A percentile compares a stretch with the other conserved stretches of the same genome.
These are phyloP conservation scores for Pachymerium ferrugineum DNA, from an alignment of 2,888 invertebrate genomes.

Conservation along the genomic window DNA sequence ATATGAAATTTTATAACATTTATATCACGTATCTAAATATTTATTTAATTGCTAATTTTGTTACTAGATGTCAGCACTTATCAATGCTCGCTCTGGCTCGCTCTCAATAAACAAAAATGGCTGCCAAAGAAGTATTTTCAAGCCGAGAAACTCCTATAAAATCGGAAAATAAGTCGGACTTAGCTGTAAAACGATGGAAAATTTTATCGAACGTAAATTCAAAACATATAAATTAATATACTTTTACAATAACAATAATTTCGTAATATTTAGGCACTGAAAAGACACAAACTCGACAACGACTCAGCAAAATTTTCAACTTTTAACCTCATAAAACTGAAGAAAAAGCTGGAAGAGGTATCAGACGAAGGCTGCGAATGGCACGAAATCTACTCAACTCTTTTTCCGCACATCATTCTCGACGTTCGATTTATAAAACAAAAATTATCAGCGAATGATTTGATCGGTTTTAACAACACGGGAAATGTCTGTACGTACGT, in stretches of 20 bases:
- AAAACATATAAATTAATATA: background rate
- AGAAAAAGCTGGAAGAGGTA: background rate
- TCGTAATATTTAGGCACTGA: background rate
- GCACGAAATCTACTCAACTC: background rate
- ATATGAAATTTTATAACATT: too few relatives aligned
- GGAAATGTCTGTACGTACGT: conserved; percentile 60
- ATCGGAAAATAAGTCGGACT: background rate
- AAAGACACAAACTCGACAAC: background rate
- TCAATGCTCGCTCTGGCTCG: too few relatives aligned
- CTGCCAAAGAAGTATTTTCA: too few relatives aligned
- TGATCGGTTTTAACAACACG: conserved; percentile 76
- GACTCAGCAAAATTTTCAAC: background rate
- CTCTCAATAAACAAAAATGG: too few relatives aligned
- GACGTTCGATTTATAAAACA: background rate
- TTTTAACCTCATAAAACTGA: background rate
- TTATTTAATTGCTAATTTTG: too few relatives aligned
- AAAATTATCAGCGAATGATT: conserved; percentile 60
- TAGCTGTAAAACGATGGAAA: background rate
- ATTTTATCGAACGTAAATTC: background rate
- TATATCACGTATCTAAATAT: too few relatives aligned
- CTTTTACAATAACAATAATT: background rate
- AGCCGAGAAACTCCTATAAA: too few relatives aligned
- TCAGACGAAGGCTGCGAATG: background rate
- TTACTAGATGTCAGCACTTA: too few relatives aligned
- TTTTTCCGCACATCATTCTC: background rate